Base-by-base conservation (phyloP, 2,888 invertebrate species). In the Halocaridina rubra region DNA sequence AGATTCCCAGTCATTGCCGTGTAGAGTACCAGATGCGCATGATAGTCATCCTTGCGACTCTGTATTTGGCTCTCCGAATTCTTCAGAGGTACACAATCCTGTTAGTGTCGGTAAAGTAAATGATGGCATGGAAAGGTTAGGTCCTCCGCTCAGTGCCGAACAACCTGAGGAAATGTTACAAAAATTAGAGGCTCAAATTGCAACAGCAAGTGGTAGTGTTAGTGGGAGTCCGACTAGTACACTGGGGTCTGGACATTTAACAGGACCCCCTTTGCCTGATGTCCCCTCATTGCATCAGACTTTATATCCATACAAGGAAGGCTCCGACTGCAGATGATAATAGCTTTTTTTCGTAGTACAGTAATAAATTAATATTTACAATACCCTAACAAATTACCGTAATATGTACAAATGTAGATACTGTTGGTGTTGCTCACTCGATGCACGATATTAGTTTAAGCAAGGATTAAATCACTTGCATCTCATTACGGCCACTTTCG, bases 311-410 rank as follows among this genome's bases (percentile, higher is more conserved):
- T 86, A 80, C 80, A 84, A 86, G 81, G 84, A 86, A 72, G 82
- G 82, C 78, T 86, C 86, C n/a, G 82, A 84, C 82, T 82, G 82
- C 86, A 86, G 86, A 86, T 86, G 86, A 86, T 86, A 86, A 80
- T 80, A 75, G 82, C 79, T 79, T 79, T 72, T 72, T 75, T 81
- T 81, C 61, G 46, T 75, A 75, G 81, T 81, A 81, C 61, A 75
- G 81, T 81, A 81, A 81, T 81, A 81, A 81, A 27, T 80, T 69
- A 80, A 80, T 80, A 80, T 80, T 80, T 80, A 79, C 80, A 81
- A 81, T 81, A 81, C 72, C 64, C 61, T 81, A 81, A 74, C 81
- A 81, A 81, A 75, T 74, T 74, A 81, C 82, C 82, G 69, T 77
- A 81, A 80, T 53, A 79, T 86, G 86, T 86, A 86, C 86, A 86